Percentiles rank a stretch among this genome's conserved stretches.
phyloP scores from a whole-genome alignment of 2,888 invertebrate species.

The Microctonus brassicae region DNA sequence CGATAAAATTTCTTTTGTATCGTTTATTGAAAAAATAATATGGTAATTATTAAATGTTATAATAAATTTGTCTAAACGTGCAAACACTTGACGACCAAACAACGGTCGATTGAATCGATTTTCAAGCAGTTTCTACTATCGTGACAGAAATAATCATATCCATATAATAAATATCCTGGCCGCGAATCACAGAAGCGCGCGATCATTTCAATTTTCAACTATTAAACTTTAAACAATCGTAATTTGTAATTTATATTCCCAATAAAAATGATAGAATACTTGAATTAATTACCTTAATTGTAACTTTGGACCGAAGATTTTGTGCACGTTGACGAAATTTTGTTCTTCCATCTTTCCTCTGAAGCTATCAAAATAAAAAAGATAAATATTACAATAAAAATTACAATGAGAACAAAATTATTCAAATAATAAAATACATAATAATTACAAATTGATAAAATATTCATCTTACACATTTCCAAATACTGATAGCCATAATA shows the following conservation, averaged over 20 bases:
- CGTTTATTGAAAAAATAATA: background rate
- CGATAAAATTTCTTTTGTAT: background rate
- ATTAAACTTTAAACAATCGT: background rate
- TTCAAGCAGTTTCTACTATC: background rate
- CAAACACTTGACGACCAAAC: slow-evolving; percentile 21
- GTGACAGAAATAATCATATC: slow-evolving; percentile 20
- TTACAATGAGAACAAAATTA: background rate
- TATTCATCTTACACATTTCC: slow-evolving; percentile 50
- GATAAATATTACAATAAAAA: background rate
- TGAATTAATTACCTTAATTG: slow-evolving; percentile 34
- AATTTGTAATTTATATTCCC: background rate
- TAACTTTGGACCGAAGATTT: slow-evolving; percentile 1
- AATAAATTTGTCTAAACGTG: background rate
- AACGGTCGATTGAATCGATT: slow-evolving; percentile 19
- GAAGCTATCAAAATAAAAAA: slow-evolving; percentile 36
- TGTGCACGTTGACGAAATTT: slow-evolving; percentile 42
- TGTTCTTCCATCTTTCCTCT: slow-evolving; percentile 38
- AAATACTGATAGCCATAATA: slow-evolving; percentile 41
- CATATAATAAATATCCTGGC: background rate
- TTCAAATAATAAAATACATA: background rate
- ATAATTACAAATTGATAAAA: background rate
- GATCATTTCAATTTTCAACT: slow-evolving; percentile 31
- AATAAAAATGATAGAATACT: background rate
- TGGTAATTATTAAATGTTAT: background rate
- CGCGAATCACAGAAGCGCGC: slow-evolving; percentile 30